Evolutionary conservation across 2,888 invertebrate genomes (phyloP), one percentile per base, ranked within the genome.

Genomic region (Hartigia nigra): DNA sequence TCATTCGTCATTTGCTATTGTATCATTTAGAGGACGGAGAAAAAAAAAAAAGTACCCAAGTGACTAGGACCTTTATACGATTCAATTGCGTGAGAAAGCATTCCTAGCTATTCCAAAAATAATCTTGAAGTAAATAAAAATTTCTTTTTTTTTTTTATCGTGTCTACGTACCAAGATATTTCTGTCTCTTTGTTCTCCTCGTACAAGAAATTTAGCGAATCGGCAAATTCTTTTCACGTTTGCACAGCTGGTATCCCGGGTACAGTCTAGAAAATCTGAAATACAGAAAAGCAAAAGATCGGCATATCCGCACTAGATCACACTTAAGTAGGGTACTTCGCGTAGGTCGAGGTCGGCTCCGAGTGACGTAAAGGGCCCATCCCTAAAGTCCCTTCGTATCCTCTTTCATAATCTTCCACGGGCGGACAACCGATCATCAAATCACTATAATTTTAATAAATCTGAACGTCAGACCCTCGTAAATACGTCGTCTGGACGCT

Each of bases 381-480:
- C 78, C 70, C 72, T 75, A 70, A 76, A 70, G 78, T 78, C 72
- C 34, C 36, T 39, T 3, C 14, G 75, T 74, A 35, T 76, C 78
- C 75, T 72, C 76, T 75, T 76, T 78, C 75, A 55, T 78, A 76
- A 78, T 78, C 78, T 78, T 55, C 76, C 78, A 75, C 55, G 69
- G 75, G 78, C 78, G 78, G 76, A 76, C 78, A 78, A 78, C 78
- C 78, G 78, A 78, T 78, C 78, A 78, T 78, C 78, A 78, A 76
- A 78, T 78, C 70, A 78, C 78, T 78, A 78, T 78, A 78, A 78
- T 78, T 78, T 78, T 78, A 78, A 78, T 78, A 78, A 78, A 78
- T 78, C 78, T 76, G 78, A 70, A 78, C 78, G 76, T 76, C 78
- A 70, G 76, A 31, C 12, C 37, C 36, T 36, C 78, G 14, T 78